phyloP scores from a whole-genome alignment of 2,797 vertebrate genomes.

The Pangasius krempfi region DNA sequence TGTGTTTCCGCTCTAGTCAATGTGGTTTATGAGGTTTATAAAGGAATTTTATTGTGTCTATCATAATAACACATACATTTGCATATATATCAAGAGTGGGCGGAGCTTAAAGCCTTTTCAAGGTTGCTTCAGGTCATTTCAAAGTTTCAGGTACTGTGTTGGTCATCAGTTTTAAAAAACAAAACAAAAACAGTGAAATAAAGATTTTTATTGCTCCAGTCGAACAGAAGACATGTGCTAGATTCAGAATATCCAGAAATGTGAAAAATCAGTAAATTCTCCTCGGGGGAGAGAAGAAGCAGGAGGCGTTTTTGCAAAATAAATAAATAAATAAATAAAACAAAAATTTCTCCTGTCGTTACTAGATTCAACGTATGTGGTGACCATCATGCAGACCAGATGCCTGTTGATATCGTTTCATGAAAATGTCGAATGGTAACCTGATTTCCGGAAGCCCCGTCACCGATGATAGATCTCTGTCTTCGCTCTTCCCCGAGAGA shows the following conservation, averaged over 20 bases:
- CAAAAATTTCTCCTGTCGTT: conserved; percentile 15
- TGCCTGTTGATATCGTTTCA: conserved; percentile 33
- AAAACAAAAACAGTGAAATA: background rate
- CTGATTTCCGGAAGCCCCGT: conserved; percentile 37
- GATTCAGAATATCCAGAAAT: background rate
- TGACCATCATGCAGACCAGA: conserved; percentile 42
- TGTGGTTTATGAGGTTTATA: background rate
- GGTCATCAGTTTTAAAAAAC: background rate
- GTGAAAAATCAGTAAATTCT: background rate
- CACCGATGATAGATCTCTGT: conserved; percentile 20
- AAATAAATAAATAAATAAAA: background rate
- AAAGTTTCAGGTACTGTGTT: background rate
- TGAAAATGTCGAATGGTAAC: conserved; percentile 15
- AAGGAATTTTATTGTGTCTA: background rate
- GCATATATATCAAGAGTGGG: too few species aligned
- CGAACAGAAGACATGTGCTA: background rate
- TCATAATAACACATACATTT: too few species aligned
- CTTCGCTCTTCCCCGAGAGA: background rate
- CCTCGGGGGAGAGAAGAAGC: background rate
- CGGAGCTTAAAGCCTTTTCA: background rate
- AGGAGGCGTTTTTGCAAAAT: background rate
- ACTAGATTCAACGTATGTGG: conserved; percentile 5
- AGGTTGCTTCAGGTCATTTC: too few species aligned
- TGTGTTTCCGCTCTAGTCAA: background rate
- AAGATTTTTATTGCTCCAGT: background rate